Conservation (phyloP, 2,113 vertebrate genomes). For the Ramphastos sulfuratus region DNA sequence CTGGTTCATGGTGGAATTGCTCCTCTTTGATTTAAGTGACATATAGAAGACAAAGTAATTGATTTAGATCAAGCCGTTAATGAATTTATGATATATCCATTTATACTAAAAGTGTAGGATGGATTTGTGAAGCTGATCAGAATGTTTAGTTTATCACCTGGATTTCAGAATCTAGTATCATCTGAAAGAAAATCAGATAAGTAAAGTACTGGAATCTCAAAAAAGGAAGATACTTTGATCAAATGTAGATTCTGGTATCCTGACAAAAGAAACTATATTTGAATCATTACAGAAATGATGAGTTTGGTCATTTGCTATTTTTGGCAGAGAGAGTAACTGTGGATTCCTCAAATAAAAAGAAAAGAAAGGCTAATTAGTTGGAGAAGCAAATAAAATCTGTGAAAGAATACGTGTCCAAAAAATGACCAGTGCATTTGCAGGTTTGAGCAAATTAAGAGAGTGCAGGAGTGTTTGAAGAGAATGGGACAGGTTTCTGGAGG, state of each 20-base stretch:
- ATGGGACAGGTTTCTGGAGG: not conserved
- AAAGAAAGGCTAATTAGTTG: not conserved
- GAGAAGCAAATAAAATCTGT: not conserved
- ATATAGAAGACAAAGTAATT: not conserved
- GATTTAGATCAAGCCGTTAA: not conserved
- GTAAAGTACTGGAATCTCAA: not conserved
- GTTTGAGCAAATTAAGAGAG: not conserved
- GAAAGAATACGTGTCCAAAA: not conserved
- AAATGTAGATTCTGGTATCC: not conserved
- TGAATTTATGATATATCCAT: not conserved
- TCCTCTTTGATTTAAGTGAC: not conserved
- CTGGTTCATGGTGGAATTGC: not conserved
- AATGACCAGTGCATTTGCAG: not conserved
- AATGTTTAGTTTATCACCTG: not conserved
- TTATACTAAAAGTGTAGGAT: not conserved
- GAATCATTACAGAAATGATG: not conserved
- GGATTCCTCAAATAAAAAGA: not conserved
- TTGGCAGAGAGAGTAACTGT: not conserved
- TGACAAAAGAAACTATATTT: not conserved
- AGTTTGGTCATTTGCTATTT: not conserved
- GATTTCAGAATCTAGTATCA: not conserved
- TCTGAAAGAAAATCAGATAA: not conserved
- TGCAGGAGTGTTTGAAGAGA: not conserved
- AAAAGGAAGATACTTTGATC: not conserved
- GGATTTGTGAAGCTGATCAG: not conserved